These are phyloP conservation scores for Crotalus horridus DNA, from an alignment of 2,113 vertebrate genomes.

Conservation along the genomic window DNA sequence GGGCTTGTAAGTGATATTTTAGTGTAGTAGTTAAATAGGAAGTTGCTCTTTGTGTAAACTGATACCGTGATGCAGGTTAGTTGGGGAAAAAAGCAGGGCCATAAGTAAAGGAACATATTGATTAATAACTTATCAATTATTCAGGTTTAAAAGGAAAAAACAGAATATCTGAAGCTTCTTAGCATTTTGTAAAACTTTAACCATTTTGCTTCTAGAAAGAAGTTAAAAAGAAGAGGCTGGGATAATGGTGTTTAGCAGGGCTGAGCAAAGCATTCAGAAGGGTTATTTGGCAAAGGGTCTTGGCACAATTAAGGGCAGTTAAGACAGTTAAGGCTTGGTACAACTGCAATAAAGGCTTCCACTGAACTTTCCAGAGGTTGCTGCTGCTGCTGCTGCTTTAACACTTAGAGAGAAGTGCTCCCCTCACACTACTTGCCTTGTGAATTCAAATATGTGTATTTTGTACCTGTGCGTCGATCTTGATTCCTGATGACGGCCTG, in stretches of 20 bases:
- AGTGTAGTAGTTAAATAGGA: constrained; percentile 23
- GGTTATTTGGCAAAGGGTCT: neutral
- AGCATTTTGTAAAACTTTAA: constrained; percentile 25
- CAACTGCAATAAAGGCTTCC: neutral
- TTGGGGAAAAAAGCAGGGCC: neutral
- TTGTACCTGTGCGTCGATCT: neutral
- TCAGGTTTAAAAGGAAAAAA: constrained; percentile 28
- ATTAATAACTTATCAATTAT: constrained; percentile 44
- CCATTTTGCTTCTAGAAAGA: constrained; percentile 8
- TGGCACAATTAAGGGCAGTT: neutral
- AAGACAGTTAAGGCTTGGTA: neutral
- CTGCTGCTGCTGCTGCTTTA: neutral
- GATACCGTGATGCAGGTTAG: neutral
- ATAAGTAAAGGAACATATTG: constrained; percentile 21
- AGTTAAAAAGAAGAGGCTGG: neutral
- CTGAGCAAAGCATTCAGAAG: neutral
- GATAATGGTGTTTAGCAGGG: neutral
- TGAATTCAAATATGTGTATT: neutral
- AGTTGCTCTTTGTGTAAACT: constrained; percentile 31
- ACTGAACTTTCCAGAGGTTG: neutral
- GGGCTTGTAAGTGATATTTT: constrained; percentile 53
- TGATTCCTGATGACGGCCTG: neutral
- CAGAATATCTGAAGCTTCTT: constrained; percentile 27
- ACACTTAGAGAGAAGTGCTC: neutral
- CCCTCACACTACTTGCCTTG: neutral